A percentile compares a stretch with the other conserved stretches of the same genome.
Evolutionary conservation across 92 coral and sea anemone species (phyloP).

Genomic region (Montipora capitata): DNA sequence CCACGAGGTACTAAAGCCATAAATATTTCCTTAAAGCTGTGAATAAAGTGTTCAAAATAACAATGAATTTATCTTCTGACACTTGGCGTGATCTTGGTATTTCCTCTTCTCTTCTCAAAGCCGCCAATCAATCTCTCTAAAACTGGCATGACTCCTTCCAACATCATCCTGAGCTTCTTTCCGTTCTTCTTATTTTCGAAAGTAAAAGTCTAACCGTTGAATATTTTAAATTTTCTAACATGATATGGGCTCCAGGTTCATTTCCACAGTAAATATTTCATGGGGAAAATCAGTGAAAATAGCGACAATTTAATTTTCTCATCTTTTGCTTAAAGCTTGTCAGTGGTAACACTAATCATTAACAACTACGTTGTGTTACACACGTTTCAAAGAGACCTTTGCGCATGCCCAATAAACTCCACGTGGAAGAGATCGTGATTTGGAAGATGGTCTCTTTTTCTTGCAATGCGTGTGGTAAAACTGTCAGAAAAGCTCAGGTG

Average conservation of each 20-base stretch:
- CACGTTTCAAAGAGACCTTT: neutral
- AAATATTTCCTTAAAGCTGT: neutral
- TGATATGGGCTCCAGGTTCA: too few relatives aligned
- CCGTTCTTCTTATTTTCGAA: neutral
- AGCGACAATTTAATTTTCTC: neutral
- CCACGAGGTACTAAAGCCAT: conserved; percentile 69
- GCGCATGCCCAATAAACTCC: conserved; percentile 44
- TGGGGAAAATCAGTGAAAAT: neutral
- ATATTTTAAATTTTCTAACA: neutral
- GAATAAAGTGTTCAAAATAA: neutral
- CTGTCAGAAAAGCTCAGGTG: conserved; percentile 94
- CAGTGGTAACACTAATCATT: neutral
- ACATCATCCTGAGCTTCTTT: neutral
- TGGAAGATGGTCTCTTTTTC: conserved; percentile 90
- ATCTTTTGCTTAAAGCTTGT: neutral
- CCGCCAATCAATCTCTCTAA: neutral
- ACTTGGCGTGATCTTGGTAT: neutral
- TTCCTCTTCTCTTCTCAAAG: neutral
- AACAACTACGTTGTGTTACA: neutral
- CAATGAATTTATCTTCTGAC: neutral
- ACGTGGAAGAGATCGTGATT: neutral
- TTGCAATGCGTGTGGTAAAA: conserved; percentile 97
- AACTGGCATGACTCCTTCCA: neutral
- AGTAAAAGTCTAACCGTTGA: neutral
- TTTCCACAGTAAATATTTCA: neutral